These are phyloP conservation scores for Motacilla tschutschensis DNA, from an alignment of 2,113 vertebrate species.

Conservation along the genomic window DNA sequence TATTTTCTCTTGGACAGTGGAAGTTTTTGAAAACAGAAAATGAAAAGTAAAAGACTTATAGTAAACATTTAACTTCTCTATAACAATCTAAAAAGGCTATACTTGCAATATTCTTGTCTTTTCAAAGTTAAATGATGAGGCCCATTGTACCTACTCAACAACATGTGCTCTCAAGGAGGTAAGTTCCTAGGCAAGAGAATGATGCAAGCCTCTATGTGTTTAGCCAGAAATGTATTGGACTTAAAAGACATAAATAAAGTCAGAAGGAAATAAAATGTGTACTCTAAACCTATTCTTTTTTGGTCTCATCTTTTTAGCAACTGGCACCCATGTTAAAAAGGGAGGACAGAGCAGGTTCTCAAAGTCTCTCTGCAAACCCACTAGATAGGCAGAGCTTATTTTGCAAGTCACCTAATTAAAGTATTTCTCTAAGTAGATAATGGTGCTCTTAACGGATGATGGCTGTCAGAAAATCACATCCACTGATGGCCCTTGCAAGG, in stretches of 20 bases:
- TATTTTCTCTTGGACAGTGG: background rate
- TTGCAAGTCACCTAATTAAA: background rate
- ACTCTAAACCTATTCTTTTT: background rate
- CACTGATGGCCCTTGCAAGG: background rate
- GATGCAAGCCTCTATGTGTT: background rate
- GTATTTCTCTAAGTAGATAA: background rate
- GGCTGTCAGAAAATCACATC: background rate
- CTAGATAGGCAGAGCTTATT: background rate
- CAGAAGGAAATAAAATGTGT: slow-evolving; percentile 8
- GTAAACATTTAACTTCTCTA: background rate
- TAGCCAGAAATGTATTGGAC: background rate
- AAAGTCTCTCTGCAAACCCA: background rate
- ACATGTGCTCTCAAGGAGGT: background rate
- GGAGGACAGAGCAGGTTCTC: background rate
- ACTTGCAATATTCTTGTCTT: background rate
- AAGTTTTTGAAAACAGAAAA: slow-evolving; percentile 13
- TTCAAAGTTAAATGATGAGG: slow-evolving; percentile 2
- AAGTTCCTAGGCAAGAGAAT: background rate
- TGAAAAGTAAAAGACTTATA: background rate
- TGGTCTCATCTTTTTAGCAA: background rate
- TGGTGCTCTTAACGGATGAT: background rate
- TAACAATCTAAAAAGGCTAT: background rate
- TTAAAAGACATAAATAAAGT: background rate
- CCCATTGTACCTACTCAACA: background rate
- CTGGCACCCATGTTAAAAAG: background rate